Conservation (phyloP, 2,888 invertebrate genomes). For the Sphaerophoria rueppellii region DNA sequence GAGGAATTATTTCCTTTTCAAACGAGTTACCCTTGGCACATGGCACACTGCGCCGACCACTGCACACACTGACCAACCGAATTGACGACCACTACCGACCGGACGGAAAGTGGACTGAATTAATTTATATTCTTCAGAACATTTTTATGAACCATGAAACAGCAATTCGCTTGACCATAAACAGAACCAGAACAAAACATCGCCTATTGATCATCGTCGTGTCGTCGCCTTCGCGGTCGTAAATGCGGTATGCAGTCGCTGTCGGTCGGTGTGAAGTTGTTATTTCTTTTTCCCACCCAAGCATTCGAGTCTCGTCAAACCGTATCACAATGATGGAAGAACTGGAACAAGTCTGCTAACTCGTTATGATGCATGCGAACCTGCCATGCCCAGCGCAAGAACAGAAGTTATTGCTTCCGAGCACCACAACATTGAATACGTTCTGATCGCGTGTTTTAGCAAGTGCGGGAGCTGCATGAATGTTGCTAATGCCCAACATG, state of each 20-base stretch:
- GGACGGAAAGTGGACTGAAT: conserved; percentile 23
- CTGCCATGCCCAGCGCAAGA: conserved; percentile 10
- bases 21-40: conserved; percentile 64
- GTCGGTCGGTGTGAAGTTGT: conserved; percentile 21
- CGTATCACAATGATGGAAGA: conserved; percentile 39
- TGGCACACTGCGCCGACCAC: not conserved
- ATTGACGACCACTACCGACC: conserved; percentile 30
- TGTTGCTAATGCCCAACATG: conserved; percentile 6
- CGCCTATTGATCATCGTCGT: not conserved
- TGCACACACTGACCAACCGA: conserved; percentile 13
- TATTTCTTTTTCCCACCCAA: conserved; percentile 21
- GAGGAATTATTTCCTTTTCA: not conserved
- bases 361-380: conserved; percentile 3
- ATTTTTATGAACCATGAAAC: conserved; percentile 41
- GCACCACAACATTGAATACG: not conserved
- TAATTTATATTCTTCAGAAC: conserved; percentile 20
- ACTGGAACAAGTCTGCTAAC: conserved; percentile 23
- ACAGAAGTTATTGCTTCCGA: conserved; percentile 40
- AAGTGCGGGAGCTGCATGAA: conserved; percentile 47
- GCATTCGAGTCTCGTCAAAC: not conserved
- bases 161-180: conserved; percentile 13
- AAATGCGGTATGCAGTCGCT: conserved; percentile 15
- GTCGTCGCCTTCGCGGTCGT: too few species aligned
- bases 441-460: conserved; percentile 49
- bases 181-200: not conserved